Evolutionary conservation across 2,113 vertebrate genomes (phyloP).

Genomic region (Sula dactylatra): DNA sequence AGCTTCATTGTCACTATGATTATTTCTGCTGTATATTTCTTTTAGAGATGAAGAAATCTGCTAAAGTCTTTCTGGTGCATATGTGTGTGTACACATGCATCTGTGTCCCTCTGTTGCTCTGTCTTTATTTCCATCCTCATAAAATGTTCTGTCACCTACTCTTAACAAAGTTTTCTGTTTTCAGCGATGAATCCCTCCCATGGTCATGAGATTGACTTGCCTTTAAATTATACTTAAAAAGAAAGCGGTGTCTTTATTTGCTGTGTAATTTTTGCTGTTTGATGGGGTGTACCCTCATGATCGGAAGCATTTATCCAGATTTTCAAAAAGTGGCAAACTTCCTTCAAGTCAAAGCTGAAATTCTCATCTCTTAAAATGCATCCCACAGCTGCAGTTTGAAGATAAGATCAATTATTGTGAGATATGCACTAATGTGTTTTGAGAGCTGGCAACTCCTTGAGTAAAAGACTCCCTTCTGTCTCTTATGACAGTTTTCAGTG

Average conservation of each 20-base stretch:
- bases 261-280: not conserved
- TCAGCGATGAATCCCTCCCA: not conserved
- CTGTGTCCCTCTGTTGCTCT: not conserved
- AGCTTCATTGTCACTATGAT: not conserved
- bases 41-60: not conserved
- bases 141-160: not conserved
- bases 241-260: not conserved
- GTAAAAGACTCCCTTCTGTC: not conserved
- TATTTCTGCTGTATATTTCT: slow-evolving; percentile 6
- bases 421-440: slow-evolving; percentile 3
- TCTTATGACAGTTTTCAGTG: not conserved
- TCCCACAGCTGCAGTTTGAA: slow-evolving; percentile 24
- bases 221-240: not conserved
- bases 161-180: not conserved
- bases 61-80: not conserved
- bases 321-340: slow-evolving; percentile 3
- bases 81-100: not conserved
- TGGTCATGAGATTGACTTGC: not conserved
- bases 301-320: not conserved
- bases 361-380: not conserved
- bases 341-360: slow-evolving; percentile 15
- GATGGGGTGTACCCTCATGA: not conserved
- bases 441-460: not conserved
- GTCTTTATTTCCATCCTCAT: not conserved
- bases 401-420: slow-evolving; percentile 31